phyloP scores from a whole-genome alignment of 1,140 invertebrate species.

The Euwallacea fornicatus region DNA sequence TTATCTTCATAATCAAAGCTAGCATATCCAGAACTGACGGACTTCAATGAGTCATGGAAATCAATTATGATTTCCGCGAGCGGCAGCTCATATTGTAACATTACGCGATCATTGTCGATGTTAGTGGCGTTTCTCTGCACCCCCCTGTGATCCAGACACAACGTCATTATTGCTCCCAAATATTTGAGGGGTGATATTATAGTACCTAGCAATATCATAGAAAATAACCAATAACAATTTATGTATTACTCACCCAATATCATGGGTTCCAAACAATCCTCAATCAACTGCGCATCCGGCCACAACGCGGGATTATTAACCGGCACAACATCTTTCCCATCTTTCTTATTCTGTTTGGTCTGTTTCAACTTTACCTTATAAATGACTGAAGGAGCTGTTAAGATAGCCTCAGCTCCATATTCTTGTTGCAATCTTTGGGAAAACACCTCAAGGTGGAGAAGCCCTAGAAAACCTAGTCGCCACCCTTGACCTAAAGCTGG shows the following conservation, averaged over 20 bases:
- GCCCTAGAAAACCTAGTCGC: constrained; percentile 89
- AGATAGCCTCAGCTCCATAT: constrained; percentile 82
- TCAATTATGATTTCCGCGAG: constrained; percentile 92
- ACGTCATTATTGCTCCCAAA: constrained; percentile 67
- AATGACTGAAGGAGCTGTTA: constrained; percentile 93
- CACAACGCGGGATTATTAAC: constrained; percentile 86
- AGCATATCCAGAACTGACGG: constrained; percentile 88
- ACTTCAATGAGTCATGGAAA: constrained; percentile 93
- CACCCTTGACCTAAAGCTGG: constrained; percentile 92
- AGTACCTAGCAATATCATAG: constrained; percentile 62
- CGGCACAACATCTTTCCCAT: constrained; percentile 60
- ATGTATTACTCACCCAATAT: constrained; percentile 61
- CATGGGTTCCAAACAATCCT: constrained; percentile 84
- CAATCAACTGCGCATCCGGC: constrained; percentile 69
- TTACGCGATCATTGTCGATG: constrained; percentile 79
- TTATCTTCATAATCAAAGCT: constrained; percentile 97
- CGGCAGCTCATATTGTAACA: constrained; percentile 84
- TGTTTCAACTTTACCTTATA: constrained; percentile 79
- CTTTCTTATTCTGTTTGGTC: constrained; percentile 64
- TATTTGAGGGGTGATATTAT: constrained; percentile 85
- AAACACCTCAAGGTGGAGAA: constrained; percentile 96
- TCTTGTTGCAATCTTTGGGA: constrained; percentile 92
- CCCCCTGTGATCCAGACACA: constrained; percentile 81
- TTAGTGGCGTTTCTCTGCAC: constrained; percentile 70
- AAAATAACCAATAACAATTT: neutral